phyloP scores from a whole-genome alignment of 37 sponge, comb jelly and placozoan genomes.

The Cladorhizidae sp. region DNA sequence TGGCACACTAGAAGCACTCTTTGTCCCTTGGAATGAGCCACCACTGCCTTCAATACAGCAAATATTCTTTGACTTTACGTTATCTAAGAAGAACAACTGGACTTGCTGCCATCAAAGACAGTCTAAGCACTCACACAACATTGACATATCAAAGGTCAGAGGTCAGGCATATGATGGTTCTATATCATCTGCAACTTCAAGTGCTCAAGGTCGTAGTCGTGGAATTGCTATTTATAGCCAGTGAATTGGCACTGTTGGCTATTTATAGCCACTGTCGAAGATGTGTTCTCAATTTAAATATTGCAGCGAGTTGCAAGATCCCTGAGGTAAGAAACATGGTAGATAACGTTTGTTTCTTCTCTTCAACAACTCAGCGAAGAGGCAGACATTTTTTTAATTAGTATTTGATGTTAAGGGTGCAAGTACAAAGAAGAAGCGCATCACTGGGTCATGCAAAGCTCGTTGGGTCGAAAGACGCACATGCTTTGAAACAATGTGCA shows the following conservation, averaged over 20 bases:
- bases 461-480: constrained; percentile 58
- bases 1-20: background rate
- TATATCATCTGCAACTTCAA: constrained; percentile 48
- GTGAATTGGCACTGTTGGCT: constrained; percentile 43
- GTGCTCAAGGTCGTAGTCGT: constrained; percentile 37
- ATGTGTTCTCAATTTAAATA: constrained; percentile 44
- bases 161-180: constrained; percentile 70
- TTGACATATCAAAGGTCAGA: background rate
- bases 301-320: constrained; percentile 16
- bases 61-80: no score
- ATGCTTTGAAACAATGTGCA: no score
- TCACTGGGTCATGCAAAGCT: constrained; percentile 51
- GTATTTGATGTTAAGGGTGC: constrained; percentile 9
- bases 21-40: background rate
- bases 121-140: background rate
- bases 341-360: constrained; percentile 10
- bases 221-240: no score
- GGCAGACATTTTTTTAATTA: constrained; percentile 10
- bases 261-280: constrained; percentile 41
- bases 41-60: background rate
- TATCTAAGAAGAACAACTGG: background rate
- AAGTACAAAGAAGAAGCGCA: constrained; percentile 17
- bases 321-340: constrained; percentile 44
- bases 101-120: background rate
- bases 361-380: constrained; percentile 34